Evolutionary conservation across 2,113 vertebrate species (phyloP).

Genomic region (Vicugna pacos): DNA sequence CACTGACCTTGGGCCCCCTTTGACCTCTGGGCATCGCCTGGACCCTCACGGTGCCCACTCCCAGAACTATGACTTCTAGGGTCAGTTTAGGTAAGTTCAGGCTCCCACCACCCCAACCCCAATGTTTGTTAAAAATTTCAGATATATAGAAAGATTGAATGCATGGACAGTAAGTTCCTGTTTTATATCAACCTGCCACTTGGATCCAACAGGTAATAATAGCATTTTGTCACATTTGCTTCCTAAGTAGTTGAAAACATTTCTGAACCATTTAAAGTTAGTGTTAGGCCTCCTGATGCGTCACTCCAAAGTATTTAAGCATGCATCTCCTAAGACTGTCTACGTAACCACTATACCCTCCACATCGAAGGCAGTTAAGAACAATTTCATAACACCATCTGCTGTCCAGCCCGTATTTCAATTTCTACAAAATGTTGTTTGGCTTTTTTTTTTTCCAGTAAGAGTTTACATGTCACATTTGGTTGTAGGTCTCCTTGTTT

Average conservation of each 20-base stretch:
- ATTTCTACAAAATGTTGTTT: background rate
- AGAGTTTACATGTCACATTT: background rate
- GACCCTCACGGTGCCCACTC: rapidly evolving
- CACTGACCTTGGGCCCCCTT: background rate
- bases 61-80: background rate
- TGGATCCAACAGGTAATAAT: background rate
- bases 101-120: no score
- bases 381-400: background rate
- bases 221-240: background rate
- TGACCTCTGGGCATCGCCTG: background rate
- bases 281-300: background rate
- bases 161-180: background rate
- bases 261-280: background rate
- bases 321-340: background rate
- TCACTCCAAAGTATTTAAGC: background rate
- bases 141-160: background rate
- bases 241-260: background rate
- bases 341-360: background rate
- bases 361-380: background rate
- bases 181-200: background rate
- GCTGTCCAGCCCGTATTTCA: background rate
- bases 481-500: background rate
- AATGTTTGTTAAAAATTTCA: background rate
- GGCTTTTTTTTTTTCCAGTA: background rate
- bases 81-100: background rate